These are phyloP conservation scores for Lonchura striata DNA, from an alignment of 2,113 vertebrate species.

Conservation along the genomic window DNA sequence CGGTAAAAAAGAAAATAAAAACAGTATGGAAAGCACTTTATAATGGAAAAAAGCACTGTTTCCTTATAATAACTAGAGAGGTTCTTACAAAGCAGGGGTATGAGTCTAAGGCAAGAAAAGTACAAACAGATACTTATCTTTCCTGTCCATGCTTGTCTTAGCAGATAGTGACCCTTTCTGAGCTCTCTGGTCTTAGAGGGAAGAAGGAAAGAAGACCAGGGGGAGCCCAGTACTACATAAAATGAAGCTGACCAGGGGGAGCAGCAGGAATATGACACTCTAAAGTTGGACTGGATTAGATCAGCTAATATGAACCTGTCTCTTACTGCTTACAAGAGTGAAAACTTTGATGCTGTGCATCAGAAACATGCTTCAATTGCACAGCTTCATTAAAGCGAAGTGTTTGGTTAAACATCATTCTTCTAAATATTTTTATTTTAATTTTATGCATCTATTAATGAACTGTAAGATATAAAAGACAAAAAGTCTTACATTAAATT, in stretches of 20 bases:
- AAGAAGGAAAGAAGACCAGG: background rate
- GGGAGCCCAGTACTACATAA: background rate
- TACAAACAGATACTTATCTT: background rate
- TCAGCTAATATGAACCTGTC: background rate
- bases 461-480: background rate
- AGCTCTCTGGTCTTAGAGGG: background rate
- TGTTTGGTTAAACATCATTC: background rate
- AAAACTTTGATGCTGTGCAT: background rate
- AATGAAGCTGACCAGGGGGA: background rate
- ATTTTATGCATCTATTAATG: background rate
- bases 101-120: background rate
- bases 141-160: background rate
- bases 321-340: background rate
- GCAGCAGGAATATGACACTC: background rate
- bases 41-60: background rate
- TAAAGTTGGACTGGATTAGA: background rate
- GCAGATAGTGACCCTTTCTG: background rate
- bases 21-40: background rate
- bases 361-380: background rate
- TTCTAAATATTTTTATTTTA: background rate
- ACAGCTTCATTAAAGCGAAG: background rate
- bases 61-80: background rate
- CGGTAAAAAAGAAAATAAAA: background rate
- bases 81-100: background rate
- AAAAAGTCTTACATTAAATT: background rate